A percentile compares a stretch with the other conserved stretches of the same genome.
phyloP scores from a whole-genome alignment of 1,140 invertebrate species.

The Apolygus lucorum region DNA sequence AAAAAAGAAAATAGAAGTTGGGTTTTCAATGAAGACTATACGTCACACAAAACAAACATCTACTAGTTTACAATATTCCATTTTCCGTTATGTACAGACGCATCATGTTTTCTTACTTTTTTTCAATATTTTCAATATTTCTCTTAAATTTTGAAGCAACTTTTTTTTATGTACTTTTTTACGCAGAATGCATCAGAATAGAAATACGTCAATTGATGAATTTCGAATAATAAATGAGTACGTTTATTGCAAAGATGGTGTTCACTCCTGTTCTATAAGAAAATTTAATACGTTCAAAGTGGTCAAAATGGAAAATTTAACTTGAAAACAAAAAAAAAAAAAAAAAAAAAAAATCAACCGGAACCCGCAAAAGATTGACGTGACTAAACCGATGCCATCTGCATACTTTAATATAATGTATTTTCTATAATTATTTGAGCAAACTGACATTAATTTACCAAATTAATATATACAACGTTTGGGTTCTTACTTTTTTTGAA shows the following conservation, averaged over 20 bases:
- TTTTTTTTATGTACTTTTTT: too few relatives aligned
- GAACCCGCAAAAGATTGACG: too few relatives aligned
- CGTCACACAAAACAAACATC: conserved; percentile 34
- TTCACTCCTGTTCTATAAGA: too few relatives aligned
- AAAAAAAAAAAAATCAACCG: too few relatives aligned
- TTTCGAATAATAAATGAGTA: too few relatives aligned
- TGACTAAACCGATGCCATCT: not conserved
- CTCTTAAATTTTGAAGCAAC: not conserved
- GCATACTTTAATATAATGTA: not conserved
- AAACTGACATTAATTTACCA: conserved; percentile 34
- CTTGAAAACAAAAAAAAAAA: too few relatives aligned
- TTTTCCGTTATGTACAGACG: conserved; percentile 24
- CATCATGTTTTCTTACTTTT: conserved; percentile 25
- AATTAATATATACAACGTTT: conserved; percentile 30
- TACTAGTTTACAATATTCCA: conserved; percentile 29
- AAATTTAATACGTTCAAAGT: too few relatives aligned
- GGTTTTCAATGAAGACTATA: conserved; percentile 31
- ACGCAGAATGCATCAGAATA: too few relatives aligned
- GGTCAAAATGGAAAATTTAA: too few relatives aligned
- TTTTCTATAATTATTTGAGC: conserved; percentile 34
- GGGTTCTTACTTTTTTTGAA: conserved; percentile 16
- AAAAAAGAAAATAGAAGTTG: conserved; percentile 34
- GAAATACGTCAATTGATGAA: too few relatives aligned
- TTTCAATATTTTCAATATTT: conserved; percentile 28
- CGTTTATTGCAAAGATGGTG: too few relatives aligned